Base-by-base conservation (phyloP, 2,113 vertebrate genomes). In the Porphyrio hochstetteri region DNA sequence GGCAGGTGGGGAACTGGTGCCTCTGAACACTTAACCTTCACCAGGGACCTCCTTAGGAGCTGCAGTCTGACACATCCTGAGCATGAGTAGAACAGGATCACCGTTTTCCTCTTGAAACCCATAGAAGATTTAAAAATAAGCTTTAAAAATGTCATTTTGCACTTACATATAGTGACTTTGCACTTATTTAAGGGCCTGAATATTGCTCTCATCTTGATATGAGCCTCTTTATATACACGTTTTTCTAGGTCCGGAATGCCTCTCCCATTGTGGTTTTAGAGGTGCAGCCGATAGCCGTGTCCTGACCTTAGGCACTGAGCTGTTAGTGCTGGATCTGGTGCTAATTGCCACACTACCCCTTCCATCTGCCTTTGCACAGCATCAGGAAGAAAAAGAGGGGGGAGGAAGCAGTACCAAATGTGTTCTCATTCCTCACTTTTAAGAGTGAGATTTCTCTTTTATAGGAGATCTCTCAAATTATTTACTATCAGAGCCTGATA, bases 381-480 rank as follows among this genome's bases (percentile, higher is more conserved):
- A 61, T 16, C 53, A 79, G 86, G 60, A 50, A 29, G 13, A 44
- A 78, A 71, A 68, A 16, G 23, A n/a, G 9, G 13, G 18, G 21
- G 27, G 8, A 18, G 19, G 10, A 72, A 55, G 27, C 13, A 57
- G 40, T 29, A 67, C 88, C 20, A 93, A 90, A 78, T 15, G 16
- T 76, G 56, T 16, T 90, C 90, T 86, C 31, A 60, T 57, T 75
- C 42, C 52, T 88, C 25, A 21, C 9, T 92, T 96, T 74, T 35
- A 92, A 90, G 76, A n/a, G 16, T 57, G 20, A 94, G 56, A 56
- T 71, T 95, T 85, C 61, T 29, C 52, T 93, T 93, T 82, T 61
- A 71, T 14, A 12, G 46, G 53, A 46, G 18, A 57, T 48, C 17
- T 76, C 69, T 81, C 79, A 28, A 38, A 63, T 88, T 88, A 91